phyloP scores from a whole-genome alignment of 2,888 invertebrate species.

The Clunio marinus region DNA sequence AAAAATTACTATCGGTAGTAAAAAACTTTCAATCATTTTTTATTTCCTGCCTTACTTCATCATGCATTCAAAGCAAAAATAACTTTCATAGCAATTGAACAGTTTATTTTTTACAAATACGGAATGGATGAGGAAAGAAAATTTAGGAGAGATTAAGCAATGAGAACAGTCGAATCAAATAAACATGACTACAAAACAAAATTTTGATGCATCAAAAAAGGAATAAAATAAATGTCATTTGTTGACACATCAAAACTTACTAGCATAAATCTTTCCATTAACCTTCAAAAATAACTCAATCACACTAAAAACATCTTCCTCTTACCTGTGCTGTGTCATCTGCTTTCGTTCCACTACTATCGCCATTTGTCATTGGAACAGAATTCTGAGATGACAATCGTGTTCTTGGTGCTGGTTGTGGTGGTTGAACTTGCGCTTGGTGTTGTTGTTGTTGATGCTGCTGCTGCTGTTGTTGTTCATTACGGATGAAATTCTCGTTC shows the following conservation, averaged over 20 bases:
- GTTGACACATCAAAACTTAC: too few relatives aligned
- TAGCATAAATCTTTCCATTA: not conserved
- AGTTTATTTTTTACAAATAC: too few relatives aligned
- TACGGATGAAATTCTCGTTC: constrained; percentile 27
- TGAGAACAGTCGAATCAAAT: too few relatives aligned
- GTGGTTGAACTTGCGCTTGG: constrained; percentile 44
- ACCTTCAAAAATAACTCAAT: not conserved
- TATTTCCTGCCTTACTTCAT: not conserved
- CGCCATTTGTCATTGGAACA: constrained; percentile 49
- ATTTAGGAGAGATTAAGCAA: too few relatives aligned
- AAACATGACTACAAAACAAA: too few relatives aligned
- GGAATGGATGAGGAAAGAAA: too few relatives aligned
- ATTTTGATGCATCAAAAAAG: too few relatives aligned
- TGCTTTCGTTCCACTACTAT: constrained; percentile 40
- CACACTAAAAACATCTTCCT: constrained; percentile 4
- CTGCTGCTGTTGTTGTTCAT: constrained; percentile 40
- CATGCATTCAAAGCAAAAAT: not conserved
- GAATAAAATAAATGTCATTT: too few relatives aligned
- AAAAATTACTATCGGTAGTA: too few relatives aligned
- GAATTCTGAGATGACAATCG: constrained; percentile 52
- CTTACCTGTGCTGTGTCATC: constrained; percentile 54
- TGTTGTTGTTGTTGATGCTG: too few relatives aligned
- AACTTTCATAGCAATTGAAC: too few relatives aligned
- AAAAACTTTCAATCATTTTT: not conserved
- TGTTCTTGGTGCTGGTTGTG: constrained; percentile 51